Base-by-base conservation (phyloP, 2,113 vertebrate genomes). In the Charadrius vociferus region DNA sequence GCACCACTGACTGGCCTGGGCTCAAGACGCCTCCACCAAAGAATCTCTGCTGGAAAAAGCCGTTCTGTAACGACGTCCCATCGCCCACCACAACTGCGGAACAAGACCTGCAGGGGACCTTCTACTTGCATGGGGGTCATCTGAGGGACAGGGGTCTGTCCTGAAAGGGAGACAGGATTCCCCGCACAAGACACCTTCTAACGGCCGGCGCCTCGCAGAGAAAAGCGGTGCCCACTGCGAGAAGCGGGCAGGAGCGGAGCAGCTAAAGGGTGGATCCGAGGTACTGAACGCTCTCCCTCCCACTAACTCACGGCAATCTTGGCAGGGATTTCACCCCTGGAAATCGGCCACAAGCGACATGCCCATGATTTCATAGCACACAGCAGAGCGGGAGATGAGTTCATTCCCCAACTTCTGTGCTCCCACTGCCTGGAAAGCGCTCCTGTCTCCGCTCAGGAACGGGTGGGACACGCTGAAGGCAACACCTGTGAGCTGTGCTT, bases 301-400 rank as follows among this genome's bases (percentile, higher is more conserved):
- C 87, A 17, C 71, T 6, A 30, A 56, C 81, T 41, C 81, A 10
- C 7, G 5, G 88, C 29, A 53, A 34, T 16, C 53, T 55, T 63
- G 90, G 87, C 82, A 85, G 66, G 63, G 62, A 82, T 56, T n/a
- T 61, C 71, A 49, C 52, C 84, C 89, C 88, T 86, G 96, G 81
- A 78, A 71, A 94, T 65, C 36, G 15, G 68, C 93, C 93, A 81
- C 17, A 0, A 63, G 75, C 3, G 39, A 61, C 83, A 32, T 10
- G 94, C 47, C 86, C 77, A 6, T 3, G 77, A 56, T 41, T 75
- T 73, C 81, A 32, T 18, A 59, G 85, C 56, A 12, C n/a, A 10
- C 52, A 71, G 88, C 55, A 39, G 90, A 80, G 74, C 41, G 8
- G 66, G 75, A 75, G 83, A 73, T 0, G 29, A 92, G 95, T 71